phyloP scores from a whole-genome alignment of 1,140 invertebrate genomes.

The Eurosta solidaginis region DNA sequence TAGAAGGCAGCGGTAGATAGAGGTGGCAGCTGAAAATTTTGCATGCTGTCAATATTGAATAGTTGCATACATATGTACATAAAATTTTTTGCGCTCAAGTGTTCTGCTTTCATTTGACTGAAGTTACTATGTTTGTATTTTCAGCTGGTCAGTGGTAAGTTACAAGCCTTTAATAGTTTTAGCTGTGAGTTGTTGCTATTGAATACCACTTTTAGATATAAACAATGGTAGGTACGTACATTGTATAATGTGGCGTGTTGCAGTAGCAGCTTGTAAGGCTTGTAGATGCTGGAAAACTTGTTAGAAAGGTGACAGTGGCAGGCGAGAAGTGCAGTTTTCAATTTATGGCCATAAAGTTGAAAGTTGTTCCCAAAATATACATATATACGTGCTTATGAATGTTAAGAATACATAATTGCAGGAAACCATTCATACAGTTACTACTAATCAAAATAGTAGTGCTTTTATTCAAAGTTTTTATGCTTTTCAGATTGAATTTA shows the following conservation, averaged over 20 bases:
- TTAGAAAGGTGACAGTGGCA: constrained; percentile 26
- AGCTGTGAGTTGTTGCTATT: neutral
- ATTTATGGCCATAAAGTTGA: constrained; percentile 9
- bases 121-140: neutral
- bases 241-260: neutral
- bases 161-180: neutral
- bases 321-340: constrained; percentile 14
- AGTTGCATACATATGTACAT: too few species aligned
- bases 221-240: too few species aligned
- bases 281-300: neutral
- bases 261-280: neutral
- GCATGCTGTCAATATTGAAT: neutral
- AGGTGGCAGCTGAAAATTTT: neutral
- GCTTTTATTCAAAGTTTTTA: too few species aligned
- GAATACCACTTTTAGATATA: neutral
- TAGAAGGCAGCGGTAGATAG: too few species aligned
- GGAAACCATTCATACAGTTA: too few species aligned
- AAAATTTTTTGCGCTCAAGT: neutral
- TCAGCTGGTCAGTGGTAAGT: neutral
- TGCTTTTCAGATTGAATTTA: too few species aligned
- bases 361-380: neutral
- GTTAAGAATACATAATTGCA: too few species aligned
- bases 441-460: too few species aligned
- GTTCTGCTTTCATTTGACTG: neutral
- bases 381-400: neutral